phyloP scores from a whole-genome alignment of 2,888 invertebrate genomes.

The Escarpia spicata region DNA sequence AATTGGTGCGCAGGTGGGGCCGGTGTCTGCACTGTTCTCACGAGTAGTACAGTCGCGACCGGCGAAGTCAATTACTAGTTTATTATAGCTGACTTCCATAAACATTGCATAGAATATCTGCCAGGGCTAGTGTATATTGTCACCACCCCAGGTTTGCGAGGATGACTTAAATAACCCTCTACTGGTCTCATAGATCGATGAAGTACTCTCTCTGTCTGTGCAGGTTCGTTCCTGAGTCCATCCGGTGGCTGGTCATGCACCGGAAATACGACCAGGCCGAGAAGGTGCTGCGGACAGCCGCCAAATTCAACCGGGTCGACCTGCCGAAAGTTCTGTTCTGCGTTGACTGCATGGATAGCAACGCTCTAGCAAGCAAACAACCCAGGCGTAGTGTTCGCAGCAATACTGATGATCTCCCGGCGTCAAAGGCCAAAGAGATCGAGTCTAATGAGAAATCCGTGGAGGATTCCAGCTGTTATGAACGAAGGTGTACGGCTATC shows the following conservation, averaged over 20 bases:
- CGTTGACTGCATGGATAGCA: neutral
- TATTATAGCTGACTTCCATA: no score
- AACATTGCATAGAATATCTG: no score
- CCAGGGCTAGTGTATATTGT: no score
- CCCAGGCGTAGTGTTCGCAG: conserved; percentile 8
- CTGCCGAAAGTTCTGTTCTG: conserved; percentile 41
- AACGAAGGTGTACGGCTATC: conserved; percentile 41
- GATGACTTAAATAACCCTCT: neutral
- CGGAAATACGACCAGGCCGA: conserved; percentile 46
- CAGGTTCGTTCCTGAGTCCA: conserved; percentile 57
- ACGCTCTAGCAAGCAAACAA: neutral
- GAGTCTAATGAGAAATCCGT: neutral
- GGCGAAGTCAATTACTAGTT: no score
- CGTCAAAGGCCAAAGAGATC: neutral
- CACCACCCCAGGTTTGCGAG: no score
- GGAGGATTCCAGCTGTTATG: neutral
- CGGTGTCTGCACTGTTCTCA: no score
- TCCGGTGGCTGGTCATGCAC: conserved; percentile 54
- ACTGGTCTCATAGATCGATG: neutral
- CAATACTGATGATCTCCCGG: neutral
- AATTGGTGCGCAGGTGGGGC: no score
- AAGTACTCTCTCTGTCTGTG: neutral
- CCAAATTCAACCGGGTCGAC: conserved; percentile 47
- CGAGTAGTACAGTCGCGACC: no score
- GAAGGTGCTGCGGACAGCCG: conserved; percentile 45